These are phyloP conservation scores for Carabus problematicus DNA, from an alignment of 2,888 invertebrate species.

Conservation along the genomic window DNA sequence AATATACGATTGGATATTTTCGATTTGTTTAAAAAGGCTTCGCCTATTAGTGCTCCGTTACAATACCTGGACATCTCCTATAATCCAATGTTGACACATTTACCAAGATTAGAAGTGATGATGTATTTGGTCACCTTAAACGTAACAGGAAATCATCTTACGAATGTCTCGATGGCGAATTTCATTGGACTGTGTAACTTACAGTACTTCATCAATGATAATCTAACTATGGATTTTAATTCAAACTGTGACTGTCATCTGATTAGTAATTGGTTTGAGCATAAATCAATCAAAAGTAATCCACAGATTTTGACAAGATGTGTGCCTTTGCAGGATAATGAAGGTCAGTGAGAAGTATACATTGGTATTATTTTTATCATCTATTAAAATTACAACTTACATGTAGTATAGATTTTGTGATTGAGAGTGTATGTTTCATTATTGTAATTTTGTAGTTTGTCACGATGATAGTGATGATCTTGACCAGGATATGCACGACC, in stretches of 20 bases:
- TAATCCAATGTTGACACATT: constrained; percentile 27
- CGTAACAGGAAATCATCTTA: constrained; percentile 34
- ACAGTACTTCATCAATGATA: constrained; percentile 23
- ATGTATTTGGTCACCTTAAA: constrained; percentile 35
- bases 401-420: too few relatives aligned
- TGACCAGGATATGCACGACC: too few relatives aligned
- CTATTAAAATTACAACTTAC: too few relatives aligned
- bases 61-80: constrained; percentile 32
- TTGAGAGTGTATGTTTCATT: too few relatives aligned
- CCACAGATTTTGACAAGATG: constrained; percentile 19
- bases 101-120: constrained; percentile 30
- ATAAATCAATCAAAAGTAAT: constrained; percentile 20
- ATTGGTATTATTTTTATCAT: background rate
- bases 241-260: constrained; percentile 29
- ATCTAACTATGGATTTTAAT: constrained; percentile 36
- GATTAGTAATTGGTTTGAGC: constrained; percentile 28
- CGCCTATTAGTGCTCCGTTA: constrained; percentile 26
- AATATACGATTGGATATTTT: constrained; percentile 24
- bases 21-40: constrained; percentile 25
- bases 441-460: too few relatives aligned
- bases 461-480: too few relatives aligned
- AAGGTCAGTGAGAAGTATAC: background rate
- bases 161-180: constrained; percentile 32
- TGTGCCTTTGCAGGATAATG: background rate
- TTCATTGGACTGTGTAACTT: constrained; percentile 34